phyloP scores from a whole-genome alignment of 2,888 invertebrate species.

The Hyposoter didymator region DNA sequence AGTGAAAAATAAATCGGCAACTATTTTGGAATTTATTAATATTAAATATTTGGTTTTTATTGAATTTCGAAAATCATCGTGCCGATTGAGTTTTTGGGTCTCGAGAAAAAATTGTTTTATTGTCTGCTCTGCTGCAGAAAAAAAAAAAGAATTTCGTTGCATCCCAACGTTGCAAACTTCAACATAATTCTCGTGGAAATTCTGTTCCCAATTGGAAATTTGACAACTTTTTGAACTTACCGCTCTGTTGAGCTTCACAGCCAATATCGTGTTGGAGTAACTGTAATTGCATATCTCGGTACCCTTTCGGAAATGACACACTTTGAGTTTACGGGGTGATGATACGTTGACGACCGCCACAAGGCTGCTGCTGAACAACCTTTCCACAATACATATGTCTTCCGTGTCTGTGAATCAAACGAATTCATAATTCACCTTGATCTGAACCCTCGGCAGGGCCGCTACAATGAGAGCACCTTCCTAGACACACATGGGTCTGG shows the following conservation, averaged over 20 bases:
- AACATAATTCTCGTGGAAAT: too few relatives aligned
- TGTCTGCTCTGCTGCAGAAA: too few relatives aligned
- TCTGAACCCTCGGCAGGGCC: too few relatives aligned
- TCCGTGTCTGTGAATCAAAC: slow-evolving; percentile 86
- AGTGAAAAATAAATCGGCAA: background rate
- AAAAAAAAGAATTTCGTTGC: too few relatives aligned
- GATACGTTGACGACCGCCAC: slow-evolving; percentile 97
- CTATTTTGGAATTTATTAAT: too few relatives aligned
- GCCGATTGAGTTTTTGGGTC: too few relatives aligned
- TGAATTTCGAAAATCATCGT: too few relatives aligned
- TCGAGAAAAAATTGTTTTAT: too few relatives aligned
- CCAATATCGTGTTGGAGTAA: slow-evolving; percentile 97
- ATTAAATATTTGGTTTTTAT: too few relatives aligned
- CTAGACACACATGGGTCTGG: too few relatives aligned
- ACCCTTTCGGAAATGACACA: slow-evolving; percentile 98
- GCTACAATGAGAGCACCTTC: too few relatives aligned
- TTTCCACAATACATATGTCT: slow-evolving; percentile 96
- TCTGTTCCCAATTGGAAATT: background rate
- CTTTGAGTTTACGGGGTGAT: slow-evolving; percentile 95
- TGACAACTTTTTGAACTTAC: slow-evolving; percentile 85
- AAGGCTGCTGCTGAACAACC: slow-evolving; percentile 98
- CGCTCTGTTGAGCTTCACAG: slow-evolving; percentile 97
- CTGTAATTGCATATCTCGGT: slow-evolving; percentile 99
- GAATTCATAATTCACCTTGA: background rate
- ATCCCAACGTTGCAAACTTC: too few relatives aligned